Base-by-base conservation (phyloP, 2,113 vertebrate genomes). In the Syngnathoides biaculeatus region DNA sequence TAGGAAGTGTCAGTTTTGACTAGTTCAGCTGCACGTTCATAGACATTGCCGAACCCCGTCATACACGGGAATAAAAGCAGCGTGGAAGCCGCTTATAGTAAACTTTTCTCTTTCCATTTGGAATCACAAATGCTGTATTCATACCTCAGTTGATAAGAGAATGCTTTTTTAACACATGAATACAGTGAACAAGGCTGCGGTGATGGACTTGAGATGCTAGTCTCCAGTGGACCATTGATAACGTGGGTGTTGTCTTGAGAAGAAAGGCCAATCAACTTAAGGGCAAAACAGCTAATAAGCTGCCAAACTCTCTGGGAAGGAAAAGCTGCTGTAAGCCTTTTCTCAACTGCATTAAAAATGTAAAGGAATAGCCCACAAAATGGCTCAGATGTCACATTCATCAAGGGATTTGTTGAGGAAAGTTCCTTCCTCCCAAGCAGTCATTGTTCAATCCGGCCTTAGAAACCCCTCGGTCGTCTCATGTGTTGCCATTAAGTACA, bases 151-250 rank as follows among this genome's bases (percentile, higher is more conserved):
- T 80, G 75, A 84, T 71, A 75, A 79, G 71, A 83, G 64, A 45
- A n/a, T 52, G 10, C 30, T 57, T 56, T 30, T 30, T 3, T 17
- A 62, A 69, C 22, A 59, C 60, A 62, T 81, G 79, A 79, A 76
- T 64, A 57, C 74, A 42, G 69, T 17, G 27, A 59, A 57, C 57
- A 64, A 55, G n/a, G 50, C 52, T 60, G 20, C 0, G 22, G 69
- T 79, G 80, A 78, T 77, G 78, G 11, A 30, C 74, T 48, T 64
- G 50, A 57, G 68, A 58, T 73, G 58, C 67, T 68, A 35, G 75
- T 75, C 72, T 77, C 65, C 63, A 58, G 74, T 55, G 67, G 69
- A 71, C 72, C 82, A 84, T 87, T 85, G 77, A 83, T 85, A 75
- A 22, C 0, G 43, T 30, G 50, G 27, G 17, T 20, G 65, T 71